Conservation (phyloP, 1,140 invertebrate species). For the Calosoma granatense region DNA sequence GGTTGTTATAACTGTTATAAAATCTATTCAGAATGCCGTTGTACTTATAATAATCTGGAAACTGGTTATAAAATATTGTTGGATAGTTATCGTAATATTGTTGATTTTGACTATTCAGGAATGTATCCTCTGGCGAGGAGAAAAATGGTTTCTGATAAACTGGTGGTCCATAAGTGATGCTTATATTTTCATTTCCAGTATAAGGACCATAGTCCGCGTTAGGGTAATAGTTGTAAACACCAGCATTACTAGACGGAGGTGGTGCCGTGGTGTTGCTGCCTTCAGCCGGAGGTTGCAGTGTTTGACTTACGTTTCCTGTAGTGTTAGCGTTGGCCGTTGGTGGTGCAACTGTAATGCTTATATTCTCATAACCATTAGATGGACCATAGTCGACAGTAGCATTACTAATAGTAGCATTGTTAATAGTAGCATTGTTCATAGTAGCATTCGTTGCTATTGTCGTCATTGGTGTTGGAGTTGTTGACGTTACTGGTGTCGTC, state of each 20-base stretch:
- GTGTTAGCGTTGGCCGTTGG: too few relatives aligned
- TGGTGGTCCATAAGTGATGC: neutral
- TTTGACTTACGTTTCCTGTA: neutral
- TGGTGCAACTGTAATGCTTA: conserved; percentile 29
- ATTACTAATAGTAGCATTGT: neutral
- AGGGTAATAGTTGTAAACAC: neutral
- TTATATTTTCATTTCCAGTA: neutral
- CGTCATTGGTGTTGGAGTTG: neutral
- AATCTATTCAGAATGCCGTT: neutral
- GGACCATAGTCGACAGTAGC: conserved; percentile 25
- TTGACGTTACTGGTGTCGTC: neutral
- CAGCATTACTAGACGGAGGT: too few relatives aligned
- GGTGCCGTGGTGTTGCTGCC: neutral
- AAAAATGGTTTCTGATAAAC: neutral
- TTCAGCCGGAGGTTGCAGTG: neutral
- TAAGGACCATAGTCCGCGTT: neutral
- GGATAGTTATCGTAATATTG: neutral
- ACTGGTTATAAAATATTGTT: too few relatives aligned
- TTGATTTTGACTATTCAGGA: neutral
- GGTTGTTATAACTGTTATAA: neutral
- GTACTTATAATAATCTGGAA: neutral
- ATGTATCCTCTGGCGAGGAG: neutral
- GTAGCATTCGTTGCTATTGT: neutral
- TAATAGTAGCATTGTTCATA: too few relatives aligned
- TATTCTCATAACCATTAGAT: conserved; percentile 27